Base-by-base conservation (phyloP, 1,140 invertebrate species). In the Pemphigus obesinymphae region DNA sequence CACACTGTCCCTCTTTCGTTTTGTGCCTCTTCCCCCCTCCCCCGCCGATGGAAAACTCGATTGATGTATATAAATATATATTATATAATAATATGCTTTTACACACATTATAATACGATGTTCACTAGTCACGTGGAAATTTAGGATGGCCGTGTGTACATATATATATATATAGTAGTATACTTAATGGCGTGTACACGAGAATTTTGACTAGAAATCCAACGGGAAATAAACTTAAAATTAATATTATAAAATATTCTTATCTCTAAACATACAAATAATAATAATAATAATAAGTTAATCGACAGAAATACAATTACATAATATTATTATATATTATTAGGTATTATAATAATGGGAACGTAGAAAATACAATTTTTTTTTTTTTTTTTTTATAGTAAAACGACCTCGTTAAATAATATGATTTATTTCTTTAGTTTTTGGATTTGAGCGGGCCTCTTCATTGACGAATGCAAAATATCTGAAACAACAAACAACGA, bases 131-230 rank as follows among this genome's bases (percentile, higher is more conserved):
- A 10, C 23, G 53, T 10, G 15, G 10, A 55, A 45, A 6, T 6
- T 7, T 45, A 45, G 4, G 43, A 7, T 45, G 13, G 43, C 43
- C 43, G 34, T 63, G 10, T 34, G 8, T 40, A 40, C 15, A 13
- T 61, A 61, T 26, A 13, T 34, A 34, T 31, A 31, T 17, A 15
- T 31, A 20, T n/a, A 66, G 8, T 66, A 66, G 34, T 66, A 66
- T 73, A n/a, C n/a, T n/a, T n/a, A 50, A 43, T 31, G 8, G n/a
- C 13, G 26, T n/a, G 26, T 50, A 31, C 26, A 15, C 26, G 43
- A 73, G 17, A 73, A 73, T 73, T 50, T 73, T 73, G 70, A 73
- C 70, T 73, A 73, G 70, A 73, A 48, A 73, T 73, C 43, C 70
- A 31, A 73, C 45, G 43, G 70, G 43, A 50, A 68, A n/a, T n/a